Evolutionary conservation across 2,888 invertebrate species (phyloP).

Genomic region (Neelides folsomi): DNA sequence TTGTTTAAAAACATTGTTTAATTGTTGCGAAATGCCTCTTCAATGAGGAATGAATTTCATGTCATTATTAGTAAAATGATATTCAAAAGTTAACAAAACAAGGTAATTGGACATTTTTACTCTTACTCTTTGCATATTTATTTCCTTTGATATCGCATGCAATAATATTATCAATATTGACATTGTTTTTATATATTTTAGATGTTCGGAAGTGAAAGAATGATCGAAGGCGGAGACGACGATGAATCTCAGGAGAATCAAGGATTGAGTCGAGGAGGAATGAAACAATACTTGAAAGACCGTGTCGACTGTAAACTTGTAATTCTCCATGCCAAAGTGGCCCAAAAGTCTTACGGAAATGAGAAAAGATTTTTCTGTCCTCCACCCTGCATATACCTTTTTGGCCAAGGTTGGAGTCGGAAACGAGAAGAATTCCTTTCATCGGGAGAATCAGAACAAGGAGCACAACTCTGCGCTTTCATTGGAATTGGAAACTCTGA

Average conservation of each 20-base stretch:
- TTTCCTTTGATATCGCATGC: too few relatives aligned
- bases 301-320: slow-evolving; percentile 39
- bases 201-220: not conserved
- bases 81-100: too few relatives aligned
- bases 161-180: too few relatives aligned
- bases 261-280: slow-evolving; percentile 39
- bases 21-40: too few relatives aligned
- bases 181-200: too few relatives aligned
- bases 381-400: slow-evolving; percentile 47
- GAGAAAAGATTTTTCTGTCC: slow-evolving; percentile 50
- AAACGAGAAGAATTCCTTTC: slow-evolving; percentile 40
- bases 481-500: slow-evolving; percentile 47
- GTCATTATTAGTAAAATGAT: too few relatives aligned
- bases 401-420: slow-evolving; percentile 45
- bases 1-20: too few relatives aligned
- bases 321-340: slow-evolving; percentile 47
- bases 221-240: not conserved
- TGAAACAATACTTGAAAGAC: slow-evolving; percentile 43
- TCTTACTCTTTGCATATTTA: too few relatives aligned
- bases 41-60: too few relatives aligned
- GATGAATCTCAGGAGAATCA: slow-evolving; percentile 9
- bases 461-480: slow-evolving; percentile 42
- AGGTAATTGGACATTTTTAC: too few relatives aligned
- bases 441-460: slow-evolving; percentile 33
- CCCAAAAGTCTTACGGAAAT: slow-evolving; percentile 48